A percentile compares a stretch with the other conserved stretches of the same genome.
These are phyloP conservation scores for Nesogale talazaci DNA, from an alignment of 2,113 vertebrate species.

Conservation along the genomic window DNA sequence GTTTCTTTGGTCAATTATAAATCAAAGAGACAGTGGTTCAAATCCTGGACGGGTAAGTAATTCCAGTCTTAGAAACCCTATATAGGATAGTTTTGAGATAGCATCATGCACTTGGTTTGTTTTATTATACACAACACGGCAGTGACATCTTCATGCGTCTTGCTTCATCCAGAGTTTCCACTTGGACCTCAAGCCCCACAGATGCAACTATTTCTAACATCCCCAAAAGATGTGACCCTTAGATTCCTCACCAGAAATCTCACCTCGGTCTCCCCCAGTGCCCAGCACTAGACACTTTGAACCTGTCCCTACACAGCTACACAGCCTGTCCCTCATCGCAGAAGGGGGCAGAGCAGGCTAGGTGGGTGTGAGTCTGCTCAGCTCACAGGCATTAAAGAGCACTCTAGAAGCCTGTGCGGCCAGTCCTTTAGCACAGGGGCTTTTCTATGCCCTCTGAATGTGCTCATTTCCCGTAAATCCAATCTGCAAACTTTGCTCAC, in stretches of 20 bases:
- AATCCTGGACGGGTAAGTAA: too few relatives aligned
- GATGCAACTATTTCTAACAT: not conserved
- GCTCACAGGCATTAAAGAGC: not conserved
- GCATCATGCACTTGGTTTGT: too few relatives aligned
- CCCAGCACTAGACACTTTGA: not conserved
- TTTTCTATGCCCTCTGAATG: not conserved
- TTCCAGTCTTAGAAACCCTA: too few relatives aligned
- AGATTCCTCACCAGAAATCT: not conserved
- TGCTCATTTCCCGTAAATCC: not conserved
- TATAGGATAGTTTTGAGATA: too few relatives aligned
- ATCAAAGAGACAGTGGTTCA: not conserved
- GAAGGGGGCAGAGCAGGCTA: rapidly evolving
- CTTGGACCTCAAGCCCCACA: not conserved
- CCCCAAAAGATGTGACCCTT: not conserved
- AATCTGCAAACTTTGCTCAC: not conserved
- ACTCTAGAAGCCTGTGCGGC: not conserved
- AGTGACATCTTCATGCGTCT: not conserved
- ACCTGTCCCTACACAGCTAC: too few relatives aligned
- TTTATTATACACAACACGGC: not conserved
- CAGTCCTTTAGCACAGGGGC: rapidly evolving
- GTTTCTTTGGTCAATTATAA: not conserved
- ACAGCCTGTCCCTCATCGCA: not conserved
- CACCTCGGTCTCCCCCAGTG: not conserved
- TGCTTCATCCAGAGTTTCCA: not conserved
- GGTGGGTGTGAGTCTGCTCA: rapidly evolving